Evolutionary conservation across 1,140 invertebrate species (phyloP).

Genomic region (Neodiprion fabricii): DNA sequence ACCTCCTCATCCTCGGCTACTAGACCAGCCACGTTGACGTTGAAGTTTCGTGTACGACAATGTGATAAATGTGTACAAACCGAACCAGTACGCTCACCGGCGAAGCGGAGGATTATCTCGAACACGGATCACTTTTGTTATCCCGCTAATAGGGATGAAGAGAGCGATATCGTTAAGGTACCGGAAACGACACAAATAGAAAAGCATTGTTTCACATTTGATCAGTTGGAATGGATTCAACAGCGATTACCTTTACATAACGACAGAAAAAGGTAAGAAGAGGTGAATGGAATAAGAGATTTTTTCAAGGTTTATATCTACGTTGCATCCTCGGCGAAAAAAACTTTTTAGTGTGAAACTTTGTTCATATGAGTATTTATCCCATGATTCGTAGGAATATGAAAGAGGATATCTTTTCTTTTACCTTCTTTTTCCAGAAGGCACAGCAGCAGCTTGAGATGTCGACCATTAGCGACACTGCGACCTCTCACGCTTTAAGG

Average conservation of each 20-base stretch:
- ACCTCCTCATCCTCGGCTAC: slow-evolving; percentile 31
- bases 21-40: slow-evolving; percentile 53
- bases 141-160: slow-evolving; percentile 41
- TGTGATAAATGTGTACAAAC: slow-evolving; percentile 68
- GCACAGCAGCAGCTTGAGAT: slow-evolving; percentile 58
- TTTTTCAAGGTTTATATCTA: background rate
- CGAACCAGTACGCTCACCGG: slow-evolving; percentile 56
- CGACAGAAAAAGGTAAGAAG: slow-evolving; percentile 55
- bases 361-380: too few species aligned
- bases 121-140: slow-evolving; percentile 52
- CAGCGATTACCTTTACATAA: slow-evolving; percentile 48
- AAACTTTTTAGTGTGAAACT: too few species aligned
- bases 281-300: background rate
- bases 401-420: slow-evolving; percentile 4
- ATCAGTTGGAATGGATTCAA: slow-evolving; percentile 44
- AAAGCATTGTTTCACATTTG: slow-evolving; percentile 46
- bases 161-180: slow-evolving; percentile 38
- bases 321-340: too few species aligned
- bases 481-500: slow-evolving; percentile 54
- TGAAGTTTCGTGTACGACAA: slow-evolving; percentile 64
- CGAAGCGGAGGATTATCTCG: slow-evolving; percentile 53
- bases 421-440: slow-evolving; percentile 39
- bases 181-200: slow-evolving; percentile 31
- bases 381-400: slow-evolving; percentile 3
- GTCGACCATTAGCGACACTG: slow-evolving; percentile 51